Percentiles rank a stretch among this genome's conserved stretches.
Evolutionary conservation across 2,113 vertebrate genomes (phyloP).

Genomic region (Pardalotus punctatus): DNA sequence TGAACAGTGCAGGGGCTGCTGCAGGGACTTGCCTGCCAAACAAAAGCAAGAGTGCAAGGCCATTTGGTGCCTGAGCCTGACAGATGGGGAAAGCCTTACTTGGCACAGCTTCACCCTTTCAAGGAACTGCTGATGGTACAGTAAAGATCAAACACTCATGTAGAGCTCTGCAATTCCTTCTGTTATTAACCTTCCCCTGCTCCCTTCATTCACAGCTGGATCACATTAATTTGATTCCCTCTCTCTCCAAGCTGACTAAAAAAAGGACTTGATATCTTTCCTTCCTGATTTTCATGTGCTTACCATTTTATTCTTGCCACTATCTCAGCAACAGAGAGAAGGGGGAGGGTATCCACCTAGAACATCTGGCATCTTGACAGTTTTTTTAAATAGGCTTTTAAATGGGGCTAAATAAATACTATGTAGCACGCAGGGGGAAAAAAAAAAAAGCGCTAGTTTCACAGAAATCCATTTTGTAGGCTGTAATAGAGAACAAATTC

Average conservation of each 20-base stretch:
- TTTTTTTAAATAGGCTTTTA: slow-evolving; percentile 39
- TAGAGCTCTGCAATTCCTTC: slow-evolving; percentile 16
- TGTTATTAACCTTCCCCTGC: slow-evolving; percentile 3
- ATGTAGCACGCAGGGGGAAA: not conserved
- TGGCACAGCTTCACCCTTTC: slow-evolving; percentile 32
- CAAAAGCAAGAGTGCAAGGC: slow-evolving; percentile 6
- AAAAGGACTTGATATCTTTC: slow-evolving; percentile 36
- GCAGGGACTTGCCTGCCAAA: not conserved
- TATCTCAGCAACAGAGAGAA: not conserved
- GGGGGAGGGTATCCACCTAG: slow-evolving; percentile 27
- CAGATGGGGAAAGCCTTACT: slow-evolving; percentile 36
- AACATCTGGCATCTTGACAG: slow-evolving; percentile 58
- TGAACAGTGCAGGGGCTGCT: not conserved
- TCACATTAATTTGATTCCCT: slow-evolving; percentile 32
- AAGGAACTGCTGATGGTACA: slow-evolving; percentile 49
- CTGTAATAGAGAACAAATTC: not conserved
- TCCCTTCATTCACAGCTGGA: slow-evolving; percentile 45
- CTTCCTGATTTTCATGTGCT: slow-evolving; percentile 40
- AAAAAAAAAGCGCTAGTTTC: not conserved
- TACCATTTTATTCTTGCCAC: slow-evolving; percentile 20
- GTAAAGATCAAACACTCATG: not conserved
- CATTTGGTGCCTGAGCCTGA: not conserved
- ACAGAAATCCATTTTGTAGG: slow-evolving; percentile 8
- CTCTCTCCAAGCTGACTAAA: slow-evolving; percentile 6
- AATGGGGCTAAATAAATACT: slow-evolving; percentile 52